phyloP scores from a whole-genome alignment of 2,888 invertebrate genomes.

The Rhopalosiphum nymphaeae region DNA sequence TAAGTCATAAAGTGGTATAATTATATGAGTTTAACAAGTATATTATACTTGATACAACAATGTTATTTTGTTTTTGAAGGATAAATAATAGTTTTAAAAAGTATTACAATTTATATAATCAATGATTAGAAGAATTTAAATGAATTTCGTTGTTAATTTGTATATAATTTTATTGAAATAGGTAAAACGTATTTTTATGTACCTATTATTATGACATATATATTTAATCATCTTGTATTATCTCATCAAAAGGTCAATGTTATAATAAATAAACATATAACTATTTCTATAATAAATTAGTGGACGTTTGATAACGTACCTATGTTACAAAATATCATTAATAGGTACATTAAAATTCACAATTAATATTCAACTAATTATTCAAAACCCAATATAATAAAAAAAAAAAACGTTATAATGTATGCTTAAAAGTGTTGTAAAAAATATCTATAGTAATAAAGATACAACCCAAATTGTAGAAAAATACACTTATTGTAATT shows the following conservation, averaged over 20 bases:
- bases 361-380: background rate
- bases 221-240: background rate
- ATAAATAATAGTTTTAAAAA: slow-evolving; percentile 18
- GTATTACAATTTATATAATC: background rate
- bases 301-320: background rate
- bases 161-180: background rate
- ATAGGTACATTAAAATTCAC: background rate
- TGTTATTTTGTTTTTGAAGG: slow-evolving; percentile 28
- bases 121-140: background rate
- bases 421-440: background rate
- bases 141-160: background rate
- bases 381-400: background rate
- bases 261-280: background rate
- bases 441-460: background rate
- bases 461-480: background rate
- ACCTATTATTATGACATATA: background rate
- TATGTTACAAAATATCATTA: background rate
- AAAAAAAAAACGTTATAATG: background rate
- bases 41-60: slow-evolving; percentile 1
- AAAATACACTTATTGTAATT: background rate
- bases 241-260: background rate
- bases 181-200: background rate
- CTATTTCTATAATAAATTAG: background rate
- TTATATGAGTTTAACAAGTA: slow-evolving; percentile 14
- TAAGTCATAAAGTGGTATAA: slow-evolving; percentile 6